Conservation (phyloP, 2,113 vertebrate genomes). For the Cromileptes altivelis region DNA sequence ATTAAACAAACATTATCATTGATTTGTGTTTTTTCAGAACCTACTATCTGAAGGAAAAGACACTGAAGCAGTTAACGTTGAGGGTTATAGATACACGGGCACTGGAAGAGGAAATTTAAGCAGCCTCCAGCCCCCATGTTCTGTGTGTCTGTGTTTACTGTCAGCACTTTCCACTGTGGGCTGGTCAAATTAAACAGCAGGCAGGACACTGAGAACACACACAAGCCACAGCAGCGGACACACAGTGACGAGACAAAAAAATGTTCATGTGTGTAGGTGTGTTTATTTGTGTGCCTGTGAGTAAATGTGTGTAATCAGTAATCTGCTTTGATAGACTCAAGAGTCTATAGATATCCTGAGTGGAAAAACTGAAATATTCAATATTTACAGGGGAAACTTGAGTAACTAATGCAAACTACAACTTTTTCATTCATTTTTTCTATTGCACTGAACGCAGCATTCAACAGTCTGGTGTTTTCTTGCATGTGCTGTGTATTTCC, state of each 20-base stretch:
- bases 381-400: neutral
- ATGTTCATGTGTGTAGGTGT: neutral
- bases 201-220: constrained; percentile 22
- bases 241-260: neutral
- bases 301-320: constrained; percentile 22
- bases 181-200: constrained; percentile 13
- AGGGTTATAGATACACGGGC: neutral
- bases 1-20: neutral
- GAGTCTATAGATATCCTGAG: constrained; percentile 19
- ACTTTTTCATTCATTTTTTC: neutral
- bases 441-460: neutral
- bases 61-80: neutral
- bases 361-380: neutral
- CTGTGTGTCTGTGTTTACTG: neutral
- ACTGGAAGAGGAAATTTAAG: constrained; percentile 15
- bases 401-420: neutral
- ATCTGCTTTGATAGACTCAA: constrained; percentile 55
- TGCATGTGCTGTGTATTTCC: constrained; percentile 35
- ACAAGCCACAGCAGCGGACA: constrained; percentile 3
- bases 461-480: neutral
- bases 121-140: constrained; percentile 56
- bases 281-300: neutral
- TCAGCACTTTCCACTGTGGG: constrained; percentile 71
- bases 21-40: neutral
- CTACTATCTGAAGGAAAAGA: neutral